Evolutionary conservation across 2,888 invertebrate genomes (phyloP).

Genomic region (Unio delphinus): DNA sequence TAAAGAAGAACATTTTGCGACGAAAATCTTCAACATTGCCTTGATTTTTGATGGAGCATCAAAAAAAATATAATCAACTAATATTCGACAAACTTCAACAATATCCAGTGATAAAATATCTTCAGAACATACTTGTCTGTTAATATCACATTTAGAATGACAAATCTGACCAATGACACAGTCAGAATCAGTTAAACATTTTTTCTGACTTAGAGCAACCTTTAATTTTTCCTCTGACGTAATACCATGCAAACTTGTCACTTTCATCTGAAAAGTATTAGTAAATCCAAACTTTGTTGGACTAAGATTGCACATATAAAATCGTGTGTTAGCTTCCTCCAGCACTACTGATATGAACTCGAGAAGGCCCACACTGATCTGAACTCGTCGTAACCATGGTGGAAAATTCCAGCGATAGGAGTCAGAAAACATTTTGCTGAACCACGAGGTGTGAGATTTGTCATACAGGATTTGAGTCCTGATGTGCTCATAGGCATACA

Average conservation of each 20-base stretch:
- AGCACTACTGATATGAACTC: constrained; percentile 56
- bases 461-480: constrained; percentile 35
- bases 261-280: constrained; percentile 45
- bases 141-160: constrained; percentile 46
- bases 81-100: constrained; percentile 53
- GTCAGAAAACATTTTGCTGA: constrained; percentile 30
- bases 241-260: constrained; percentile 45
- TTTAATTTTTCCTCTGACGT: constrained; percentile 45
- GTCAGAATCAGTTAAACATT: constrained; percentile 46
- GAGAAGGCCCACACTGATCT: constrained; percentile 58
- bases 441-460: constrained; percentile 18
- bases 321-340: constrained; percentile 50
- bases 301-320: constrained; percentile 59
- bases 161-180: constrained; percentile 55
- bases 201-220: constrained; percentile 24
- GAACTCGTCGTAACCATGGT: constrained; percentile 52
- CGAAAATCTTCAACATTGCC: constrained; percentile 33
- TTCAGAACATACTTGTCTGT: constrained; percentile 39
- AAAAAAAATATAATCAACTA: constrained; percentile 56
- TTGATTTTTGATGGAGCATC: constrained; percentile 51
- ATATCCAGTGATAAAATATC: constrained; percentile 43
- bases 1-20: constrained; percentile 43
- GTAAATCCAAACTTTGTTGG: constrained; percentile 54
- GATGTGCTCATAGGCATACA: constrained; percentile 47
- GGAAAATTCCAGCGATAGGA: constrained; percentile 58